phyloP scores from a whole-genome alignment of 2,113 vertebrate species.

The Oceanodroma tethys region DNA sequence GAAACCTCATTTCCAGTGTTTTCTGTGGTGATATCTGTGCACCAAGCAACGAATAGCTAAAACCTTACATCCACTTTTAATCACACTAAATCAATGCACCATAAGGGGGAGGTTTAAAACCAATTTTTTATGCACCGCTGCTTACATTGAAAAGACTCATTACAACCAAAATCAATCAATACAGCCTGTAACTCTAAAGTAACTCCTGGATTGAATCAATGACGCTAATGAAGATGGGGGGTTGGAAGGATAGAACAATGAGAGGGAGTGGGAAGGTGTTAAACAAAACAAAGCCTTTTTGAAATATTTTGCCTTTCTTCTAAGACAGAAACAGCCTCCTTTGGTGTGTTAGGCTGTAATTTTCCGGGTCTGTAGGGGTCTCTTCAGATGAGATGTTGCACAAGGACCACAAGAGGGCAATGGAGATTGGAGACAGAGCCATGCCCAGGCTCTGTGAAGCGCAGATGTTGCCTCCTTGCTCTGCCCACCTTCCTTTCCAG shows the following conservation, averaged over 20 bases:
- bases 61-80: background rate
- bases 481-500: background rate
- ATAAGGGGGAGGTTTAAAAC: slow-evolving; percentile 6
- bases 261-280: background rate
- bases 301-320: background rate
- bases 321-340: background rate
- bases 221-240: background rate
- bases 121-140: background rate
- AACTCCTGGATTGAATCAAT: slow-evolving; percentile 16
- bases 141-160: background rate
- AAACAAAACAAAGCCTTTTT: background rate
- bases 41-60: background rate
- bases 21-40: background rate
- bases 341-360: accelerated
- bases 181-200: background rate
- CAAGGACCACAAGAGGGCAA: slow-evolving; percentile 46
- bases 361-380: background rate
- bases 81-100: background rate
- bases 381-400: background rate
- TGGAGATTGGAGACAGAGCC: slow-evolving; percentile 7
- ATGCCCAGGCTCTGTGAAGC: background rate
- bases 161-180: slow-evolving; percentile 30
- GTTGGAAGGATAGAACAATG: background rate
- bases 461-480: background rate
- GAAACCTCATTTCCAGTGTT: background rate